Evolutionary conservation across 2,797 vertebrate species (phyloP).

Genomic region (Bothrops alternatus): DNA sequence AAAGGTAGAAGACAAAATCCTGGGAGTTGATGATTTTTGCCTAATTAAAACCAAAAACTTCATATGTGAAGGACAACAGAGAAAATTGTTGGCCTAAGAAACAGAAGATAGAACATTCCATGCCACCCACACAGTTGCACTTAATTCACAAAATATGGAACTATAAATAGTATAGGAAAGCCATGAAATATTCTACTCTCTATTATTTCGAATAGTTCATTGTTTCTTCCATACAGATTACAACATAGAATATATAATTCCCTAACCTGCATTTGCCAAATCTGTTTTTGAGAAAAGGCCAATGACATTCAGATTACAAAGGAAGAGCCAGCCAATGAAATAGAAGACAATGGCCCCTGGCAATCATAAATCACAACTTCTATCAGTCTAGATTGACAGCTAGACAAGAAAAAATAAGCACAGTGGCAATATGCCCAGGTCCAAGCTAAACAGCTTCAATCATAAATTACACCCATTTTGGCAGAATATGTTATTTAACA

Average conservation of each 20-base stretch:
- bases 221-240: neutral
- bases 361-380: neutral
- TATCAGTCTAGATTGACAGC: neutral
- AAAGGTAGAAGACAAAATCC: neutral
- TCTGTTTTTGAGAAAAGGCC: neutral
- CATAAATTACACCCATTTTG: neutral
- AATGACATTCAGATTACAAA: neutral
- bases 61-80: neutral
- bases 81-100: neutral
- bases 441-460: neutral
- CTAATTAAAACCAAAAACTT: neutral
- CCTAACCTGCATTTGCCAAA: neutral
- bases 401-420: neutral
- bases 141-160: neutral
- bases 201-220: neutral
- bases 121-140: neutral
- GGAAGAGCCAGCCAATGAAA: neutral
- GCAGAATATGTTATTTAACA: slow-evolving; percentile 6
- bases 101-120: neutral
- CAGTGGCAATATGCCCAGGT: slow-evolving; percentile 3
- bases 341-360: slow-evolving; percentile 6
- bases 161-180: neutral
- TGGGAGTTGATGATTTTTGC: neutral
- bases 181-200: neutral
- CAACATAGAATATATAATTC: neutral